Evolutionary conservation across 2,797 vertebrate genomes (phyloP).

Genomic region (Dendrocincla tyrannina): DNA sequence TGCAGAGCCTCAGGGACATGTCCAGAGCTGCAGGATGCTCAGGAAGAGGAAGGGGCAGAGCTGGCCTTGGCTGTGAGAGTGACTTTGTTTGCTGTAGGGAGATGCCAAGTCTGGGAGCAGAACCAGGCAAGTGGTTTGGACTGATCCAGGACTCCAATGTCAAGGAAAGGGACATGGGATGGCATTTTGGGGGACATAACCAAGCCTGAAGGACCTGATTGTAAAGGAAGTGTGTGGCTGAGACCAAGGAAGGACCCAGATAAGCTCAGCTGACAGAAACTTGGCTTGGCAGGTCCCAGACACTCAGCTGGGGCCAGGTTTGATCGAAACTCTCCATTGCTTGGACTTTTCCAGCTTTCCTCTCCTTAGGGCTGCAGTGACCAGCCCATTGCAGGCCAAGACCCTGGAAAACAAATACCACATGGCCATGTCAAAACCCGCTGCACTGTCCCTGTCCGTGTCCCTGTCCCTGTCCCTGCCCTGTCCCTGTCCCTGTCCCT

Average conservation of each 20-base stretch:
- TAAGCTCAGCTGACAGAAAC: not conserved
- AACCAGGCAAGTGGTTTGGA: not conserved
- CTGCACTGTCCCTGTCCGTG: not conserved
- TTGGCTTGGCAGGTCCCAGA: not conserved
- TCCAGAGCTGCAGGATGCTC: not conserved
- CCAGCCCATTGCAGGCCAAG: not conserved
- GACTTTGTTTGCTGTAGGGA: not conserved
- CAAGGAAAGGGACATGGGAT: not conserved
- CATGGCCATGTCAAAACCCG: fast-evolving
- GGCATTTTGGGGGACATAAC: fast-evolving
- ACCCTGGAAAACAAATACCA: not conserved
- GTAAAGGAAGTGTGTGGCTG: not conserved
- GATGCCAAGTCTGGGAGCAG: not conserved
- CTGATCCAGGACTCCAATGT: not conserved
- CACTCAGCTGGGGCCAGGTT: not conserved
- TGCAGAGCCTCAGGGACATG: not conserved
- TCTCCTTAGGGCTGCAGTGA: not conserved
- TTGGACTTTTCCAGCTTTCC: not conserved
- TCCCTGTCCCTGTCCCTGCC: not conserved
- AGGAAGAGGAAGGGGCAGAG: not conserved
- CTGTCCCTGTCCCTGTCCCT: not conserved
- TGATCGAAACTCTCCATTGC: not conserved
- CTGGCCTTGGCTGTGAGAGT: not conserved
- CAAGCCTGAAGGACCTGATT: not conserved
- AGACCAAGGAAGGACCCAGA: not conserved